Evolutionary conservation across 2,797 vertebrate genomes (phyloP).

Genomic region (Pseudotriccus pelzelni): DNA sequence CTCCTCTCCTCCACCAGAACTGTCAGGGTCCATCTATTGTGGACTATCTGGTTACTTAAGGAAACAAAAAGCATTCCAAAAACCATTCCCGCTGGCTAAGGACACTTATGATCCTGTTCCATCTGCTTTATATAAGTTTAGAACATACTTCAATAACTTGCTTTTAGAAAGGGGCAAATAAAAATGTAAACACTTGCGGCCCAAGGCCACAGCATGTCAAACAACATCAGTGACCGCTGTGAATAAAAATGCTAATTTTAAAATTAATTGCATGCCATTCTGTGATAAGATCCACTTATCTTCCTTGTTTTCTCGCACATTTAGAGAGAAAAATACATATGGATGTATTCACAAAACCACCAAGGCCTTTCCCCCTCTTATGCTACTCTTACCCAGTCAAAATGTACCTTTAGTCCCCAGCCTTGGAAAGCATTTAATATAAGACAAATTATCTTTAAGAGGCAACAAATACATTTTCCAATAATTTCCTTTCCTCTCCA

Average conservation of each 20-base stretch:
- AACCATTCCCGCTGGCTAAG: not conserved
- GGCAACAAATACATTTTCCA: not conserved
- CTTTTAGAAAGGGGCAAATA: not conserved
- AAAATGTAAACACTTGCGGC: not conserved
- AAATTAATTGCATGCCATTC: not conserved
- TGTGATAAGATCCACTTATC: not conserved
- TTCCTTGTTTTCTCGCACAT: not conserved
- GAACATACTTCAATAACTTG: not conserved
- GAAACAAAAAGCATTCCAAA: not conserved
- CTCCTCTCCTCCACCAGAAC: not conserved
- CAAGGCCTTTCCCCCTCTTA: not conserved
- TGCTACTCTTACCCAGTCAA: not conserved
- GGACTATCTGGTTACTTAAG: not conserved
- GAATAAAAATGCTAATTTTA: not conserved
- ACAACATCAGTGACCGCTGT: not conserved
- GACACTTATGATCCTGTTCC: not conserved
- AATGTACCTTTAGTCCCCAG: not conserved
- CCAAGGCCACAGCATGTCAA: not conserved
- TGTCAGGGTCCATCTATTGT: not conserved
- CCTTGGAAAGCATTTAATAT: not conserved
- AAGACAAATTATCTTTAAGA: not conserved
- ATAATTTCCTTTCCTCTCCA: not conserved
- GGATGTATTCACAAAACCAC: not conserved
- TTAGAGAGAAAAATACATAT: not conserved
- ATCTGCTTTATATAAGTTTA: not conserved